phyloP scores from a whole-genome alignment of 2,113 vertebrate genomes.

The Istiophorus platypterus region DNA sequence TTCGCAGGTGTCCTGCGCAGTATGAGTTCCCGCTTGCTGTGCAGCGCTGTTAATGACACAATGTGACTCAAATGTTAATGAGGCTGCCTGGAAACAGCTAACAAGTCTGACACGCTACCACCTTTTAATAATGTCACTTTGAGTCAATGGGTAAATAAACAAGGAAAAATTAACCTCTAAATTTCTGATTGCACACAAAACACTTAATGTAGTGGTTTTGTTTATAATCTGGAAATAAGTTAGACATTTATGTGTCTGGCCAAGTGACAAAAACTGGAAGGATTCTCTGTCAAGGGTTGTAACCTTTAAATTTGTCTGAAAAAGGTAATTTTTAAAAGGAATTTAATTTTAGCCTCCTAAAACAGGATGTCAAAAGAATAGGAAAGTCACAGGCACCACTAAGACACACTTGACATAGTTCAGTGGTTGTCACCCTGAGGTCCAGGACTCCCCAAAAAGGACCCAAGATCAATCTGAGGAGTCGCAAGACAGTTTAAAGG shows the following conservation, averaged over 20 bases:
- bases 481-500: no score
- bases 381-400: no score
- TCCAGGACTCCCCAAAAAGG: background rate
- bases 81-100: constrained; percentile 40
- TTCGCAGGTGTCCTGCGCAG: constrained; percentile 49
- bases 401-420: background rate
- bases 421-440: background rate
- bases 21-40: constrained; percentile 50
- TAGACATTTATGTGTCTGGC: no score
- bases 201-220: background rate
- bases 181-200: constrained; percentile 45
- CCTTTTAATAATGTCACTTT: constrained; percentile 29
- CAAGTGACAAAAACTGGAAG: background rate
- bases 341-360: background rate
- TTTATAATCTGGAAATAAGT: background rate
- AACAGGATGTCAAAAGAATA: background rate
- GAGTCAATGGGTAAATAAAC: constrained; percentile 46
- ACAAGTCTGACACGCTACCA: constrained; percentile 21
- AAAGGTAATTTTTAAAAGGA: background rate
- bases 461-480: background rate
- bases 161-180: constrained; percentile 34
- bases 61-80: constrained; percentile 88
- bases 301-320: background rate
- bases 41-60: constrained; percentile 69
- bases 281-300: no score